Conservation (phyloP, 2,888 invertebrate species). For the Smittia sp. region DNA sequence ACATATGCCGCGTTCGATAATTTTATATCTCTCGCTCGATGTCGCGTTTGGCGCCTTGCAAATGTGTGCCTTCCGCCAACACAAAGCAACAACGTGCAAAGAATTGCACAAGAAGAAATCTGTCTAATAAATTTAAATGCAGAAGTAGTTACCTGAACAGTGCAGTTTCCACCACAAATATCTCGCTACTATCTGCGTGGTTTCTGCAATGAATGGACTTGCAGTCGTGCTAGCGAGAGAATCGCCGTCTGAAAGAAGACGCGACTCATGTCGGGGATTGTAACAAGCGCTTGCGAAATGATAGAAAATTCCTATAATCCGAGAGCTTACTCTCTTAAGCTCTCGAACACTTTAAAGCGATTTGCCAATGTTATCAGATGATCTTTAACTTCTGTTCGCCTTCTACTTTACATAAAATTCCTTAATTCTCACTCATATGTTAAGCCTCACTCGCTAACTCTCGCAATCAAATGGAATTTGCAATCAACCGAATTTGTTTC, state of each 20-base stretch:
- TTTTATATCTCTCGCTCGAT: too few species aligned
- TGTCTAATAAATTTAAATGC: constrained; percentile 20
- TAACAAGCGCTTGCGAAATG: not conserved
- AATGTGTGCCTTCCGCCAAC: not conserved
- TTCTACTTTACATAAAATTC: not conserved
- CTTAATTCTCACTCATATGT: too few species aligned
- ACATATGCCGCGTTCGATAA: too few species aligned
- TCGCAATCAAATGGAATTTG: constrained; percentile 19
- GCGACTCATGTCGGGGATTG: not conserved
- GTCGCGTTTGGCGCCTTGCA: too few species aligned
- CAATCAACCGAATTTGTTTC: too few species aligned
- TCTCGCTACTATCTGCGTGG: not conserved
- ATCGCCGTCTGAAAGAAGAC: not conserved
- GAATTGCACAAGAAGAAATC: constrained; percentile 4
- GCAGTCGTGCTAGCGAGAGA: not conserved
- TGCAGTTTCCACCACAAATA: constrained; percentile 8
- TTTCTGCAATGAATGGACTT: not conserved
- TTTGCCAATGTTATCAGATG: constrained; percentile 25
- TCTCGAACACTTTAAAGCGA: constrained; percentile 4
- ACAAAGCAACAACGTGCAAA: constrained; percentile 1
- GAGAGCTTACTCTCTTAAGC: not conserved
- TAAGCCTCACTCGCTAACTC: not conserved
- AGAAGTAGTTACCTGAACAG: not conserved
- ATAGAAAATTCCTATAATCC: not conserved
- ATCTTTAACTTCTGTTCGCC: constrained; percentile 3